These are phyloP conservation scores for Melinaea marsaeus DNA, from an alignment of 2,888 invertebrate species.

Conservation along the genomic window DNA sequence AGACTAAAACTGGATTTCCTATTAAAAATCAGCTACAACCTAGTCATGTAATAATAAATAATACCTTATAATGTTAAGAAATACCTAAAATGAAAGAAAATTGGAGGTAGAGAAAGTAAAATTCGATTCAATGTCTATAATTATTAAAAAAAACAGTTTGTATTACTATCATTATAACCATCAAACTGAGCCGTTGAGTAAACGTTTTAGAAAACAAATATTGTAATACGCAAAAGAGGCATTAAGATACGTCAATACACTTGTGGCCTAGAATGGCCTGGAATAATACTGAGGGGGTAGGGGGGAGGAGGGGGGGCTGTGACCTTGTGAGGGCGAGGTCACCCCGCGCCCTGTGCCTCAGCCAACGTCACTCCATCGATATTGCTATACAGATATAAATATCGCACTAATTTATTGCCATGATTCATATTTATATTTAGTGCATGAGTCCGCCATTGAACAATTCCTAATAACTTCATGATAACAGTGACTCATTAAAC, in stretches of 20 bases:
- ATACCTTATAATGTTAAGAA: too few species aligned
- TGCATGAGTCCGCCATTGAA: not conserved
- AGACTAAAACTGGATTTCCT: too few species aligned
- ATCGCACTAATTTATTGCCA: constrained; percentile 14
- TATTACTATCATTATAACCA: not conserved
- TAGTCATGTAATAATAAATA: too few species aligned
- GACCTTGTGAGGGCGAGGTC: constrained; percentile 73
- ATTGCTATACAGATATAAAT: constrained; percentile 9
- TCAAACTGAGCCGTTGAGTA: not conserved
- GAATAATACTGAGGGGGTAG: constrained; percentile 58
- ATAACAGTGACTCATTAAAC: too few species aligned
- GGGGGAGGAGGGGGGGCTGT: constrained; percentile 60
- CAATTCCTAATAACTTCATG: too few species aligned
- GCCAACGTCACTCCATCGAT: constrained; percentile 46
- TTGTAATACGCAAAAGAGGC: constrained; percentile 4
- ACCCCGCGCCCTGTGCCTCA: constrained; percentile 43
- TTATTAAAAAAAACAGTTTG: too few species aligned
- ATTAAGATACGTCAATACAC: constrained; percentile 16
- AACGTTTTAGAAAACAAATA: not conserved
- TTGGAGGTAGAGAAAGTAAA: too few species aligned
- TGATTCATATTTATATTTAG: constrained; percentile 18
- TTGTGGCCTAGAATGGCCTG: constrained; percentile 42
- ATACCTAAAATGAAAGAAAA: too few species aligned
- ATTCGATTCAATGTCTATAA: too few species aligned
- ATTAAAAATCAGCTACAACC: too few species aligned